Evolutionary conservation across 2,888 invertebrate genomes (phyloP).

Genomic region (Miltochrista miniata): DNA sequence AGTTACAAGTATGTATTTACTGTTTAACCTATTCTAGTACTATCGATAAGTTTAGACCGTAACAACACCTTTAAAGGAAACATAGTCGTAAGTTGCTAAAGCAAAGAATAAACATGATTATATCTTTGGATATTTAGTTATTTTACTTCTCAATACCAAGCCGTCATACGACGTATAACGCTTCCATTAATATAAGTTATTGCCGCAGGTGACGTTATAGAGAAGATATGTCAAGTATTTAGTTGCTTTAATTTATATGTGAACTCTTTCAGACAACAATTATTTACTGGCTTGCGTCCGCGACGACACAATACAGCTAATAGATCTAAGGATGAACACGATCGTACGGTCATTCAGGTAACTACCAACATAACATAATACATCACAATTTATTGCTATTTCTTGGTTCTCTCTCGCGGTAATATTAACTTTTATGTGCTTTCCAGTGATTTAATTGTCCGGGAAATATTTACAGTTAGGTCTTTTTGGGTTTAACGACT

Average conservation of each 20-base stretch:
- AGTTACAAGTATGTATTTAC: no score
- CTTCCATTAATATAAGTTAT: conserved; percentile 9
- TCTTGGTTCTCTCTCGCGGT: conserved; percentile 20
- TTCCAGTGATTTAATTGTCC: conserved; percentile 19
- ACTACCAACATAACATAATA: conserved; percentile 4
- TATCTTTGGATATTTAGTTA: no score
- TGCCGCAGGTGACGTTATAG: conserved; percentile 1
- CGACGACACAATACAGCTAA: conserved; percentile 96
- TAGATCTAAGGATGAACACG: conserved; percentile 97
- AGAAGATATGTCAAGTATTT: conserved; percentile 12
- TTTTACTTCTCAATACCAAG: conserved; percentile 12
- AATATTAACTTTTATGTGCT: conserved; percentile 26
- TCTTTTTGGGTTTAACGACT: conserved; percentile 21
- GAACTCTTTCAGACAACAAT: conserved; percentile 89
- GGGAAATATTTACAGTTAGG: conserved; percentile 22
- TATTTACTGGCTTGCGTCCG: conserved; percentile 96
- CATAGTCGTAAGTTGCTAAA: conserved; percentile 29
- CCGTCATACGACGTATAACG: conserved; percentile 34
- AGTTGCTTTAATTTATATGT: conserved; percentile 26
- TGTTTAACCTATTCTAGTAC: no score
- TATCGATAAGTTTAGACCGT: no score
- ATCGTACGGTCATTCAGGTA: conserved; percentile 95
- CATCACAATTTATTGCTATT: conserved; percentile 27
- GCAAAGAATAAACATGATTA: conserved; percentile 38
- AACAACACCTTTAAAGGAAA: conserved; percentile 36